Percentiles rank a stretch among this genome's conserved stretches.
Evolutionary conservation across 2,113 vertebrate genomes (phyloP).

Genomic region (Gorsachius goisagi): DNA sequence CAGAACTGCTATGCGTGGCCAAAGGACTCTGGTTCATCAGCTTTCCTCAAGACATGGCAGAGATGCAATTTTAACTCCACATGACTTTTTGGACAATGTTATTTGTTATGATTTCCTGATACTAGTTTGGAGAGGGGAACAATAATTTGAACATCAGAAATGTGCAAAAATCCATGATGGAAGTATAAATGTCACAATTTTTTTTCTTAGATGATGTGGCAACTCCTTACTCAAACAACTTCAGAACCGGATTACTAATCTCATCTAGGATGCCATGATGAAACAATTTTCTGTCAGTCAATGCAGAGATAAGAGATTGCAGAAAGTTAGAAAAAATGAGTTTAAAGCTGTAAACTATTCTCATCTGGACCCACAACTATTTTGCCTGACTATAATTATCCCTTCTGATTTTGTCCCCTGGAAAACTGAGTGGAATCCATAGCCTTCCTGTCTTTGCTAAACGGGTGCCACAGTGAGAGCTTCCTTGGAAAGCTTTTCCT

Average conservation of each 20-base stretch:
- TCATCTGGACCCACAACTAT: background rate
- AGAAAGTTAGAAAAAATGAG: background rate
- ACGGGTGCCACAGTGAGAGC: background rate
- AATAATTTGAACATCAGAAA: background rate
- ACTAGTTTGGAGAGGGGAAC: background rate
- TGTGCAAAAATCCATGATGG: background rate
- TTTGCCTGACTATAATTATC: background rate
- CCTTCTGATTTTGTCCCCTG: background rate
- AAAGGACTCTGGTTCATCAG: background rate
- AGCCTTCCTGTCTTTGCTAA: background rate
- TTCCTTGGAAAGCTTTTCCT: background rate
- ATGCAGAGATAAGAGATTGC: background rate
- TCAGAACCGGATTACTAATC: background rate
- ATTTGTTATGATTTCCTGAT: background rate
- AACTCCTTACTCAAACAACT: background rate
- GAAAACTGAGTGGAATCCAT: background rate
- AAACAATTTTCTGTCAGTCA: background rate
- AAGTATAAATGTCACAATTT: background rate
- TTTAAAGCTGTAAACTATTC: background rate
- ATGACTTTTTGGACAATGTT: background rate
- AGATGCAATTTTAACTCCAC: background rate
- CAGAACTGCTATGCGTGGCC: background rate
- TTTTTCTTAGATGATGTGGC: background rate
- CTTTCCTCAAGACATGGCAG: background rate
- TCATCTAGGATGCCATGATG: background rate